phyloP scores from a whole-genome alignment of 2,888 invertebrate genomes.

The Hedychridium roseum region DNA sequence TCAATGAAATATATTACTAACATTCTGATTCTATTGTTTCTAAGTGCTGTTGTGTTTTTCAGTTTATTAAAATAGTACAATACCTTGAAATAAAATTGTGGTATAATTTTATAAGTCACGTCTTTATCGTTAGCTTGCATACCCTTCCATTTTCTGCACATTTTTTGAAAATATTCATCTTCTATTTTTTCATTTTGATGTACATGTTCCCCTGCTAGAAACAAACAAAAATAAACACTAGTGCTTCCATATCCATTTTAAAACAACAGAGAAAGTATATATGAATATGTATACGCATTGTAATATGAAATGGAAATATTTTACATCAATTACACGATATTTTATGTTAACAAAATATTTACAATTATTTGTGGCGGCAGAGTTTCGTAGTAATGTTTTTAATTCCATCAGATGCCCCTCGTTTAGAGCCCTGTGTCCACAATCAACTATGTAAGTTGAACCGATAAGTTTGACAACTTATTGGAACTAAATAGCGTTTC shows the following conservation, averaged over 20 bases:
- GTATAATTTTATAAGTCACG: constrained; percentile 70
- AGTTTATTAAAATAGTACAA: neutral
- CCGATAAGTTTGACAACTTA: no score
- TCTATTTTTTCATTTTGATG: constrained; percentile 57
- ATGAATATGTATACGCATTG: neutral
- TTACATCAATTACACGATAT: neutral
- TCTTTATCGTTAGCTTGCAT: constrained; percentile 64
- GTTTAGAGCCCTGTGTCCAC: no score
- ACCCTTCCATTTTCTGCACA: constrained; percentile 66
- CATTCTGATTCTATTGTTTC: neutral
- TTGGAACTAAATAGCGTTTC: no score
- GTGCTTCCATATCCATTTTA: neutral
- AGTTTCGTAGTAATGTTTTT: constrained; percentile 38
- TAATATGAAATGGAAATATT: neutral
- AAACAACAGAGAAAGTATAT: neutral
- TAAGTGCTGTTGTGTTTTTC: constrained; percentile 1
- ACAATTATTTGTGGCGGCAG: constrained; percentile 36
- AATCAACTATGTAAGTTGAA: no score
- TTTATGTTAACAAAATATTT: constrained; percentile 14
- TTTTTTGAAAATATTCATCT: constrained; percentile 67
- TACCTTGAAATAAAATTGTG: constrained; percentile 77
- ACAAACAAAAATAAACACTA: constrained; percentile 2
- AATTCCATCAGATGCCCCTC: constrained; percentile 49
- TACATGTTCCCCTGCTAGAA: constrained; percentile 29
- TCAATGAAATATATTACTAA: neutral